These are phyloP conservation scores for Caenorhabditis brenneri DNA, from an alignment of 1,140 invertebrate species.

Conservation along the genomic window DNA sequence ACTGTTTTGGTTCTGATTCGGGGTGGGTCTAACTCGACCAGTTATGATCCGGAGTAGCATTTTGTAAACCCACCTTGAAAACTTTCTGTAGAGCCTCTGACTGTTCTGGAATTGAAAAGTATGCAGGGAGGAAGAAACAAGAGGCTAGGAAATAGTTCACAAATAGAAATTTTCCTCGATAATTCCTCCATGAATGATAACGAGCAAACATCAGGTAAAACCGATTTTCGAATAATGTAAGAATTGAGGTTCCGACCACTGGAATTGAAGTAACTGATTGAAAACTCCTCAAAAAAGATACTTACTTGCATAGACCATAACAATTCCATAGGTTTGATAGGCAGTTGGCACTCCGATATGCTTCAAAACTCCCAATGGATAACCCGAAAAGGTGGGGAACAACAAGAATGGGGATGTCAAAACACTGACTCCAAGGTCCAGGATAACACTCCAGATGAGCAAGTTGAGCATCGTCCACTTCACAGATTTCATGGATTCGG, in stretches of 20 bases:
- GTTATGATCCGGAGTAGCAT: too few species aligned
- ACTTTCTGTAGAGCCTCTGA: not conserved
- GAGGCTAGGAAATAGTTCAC: not conserved
- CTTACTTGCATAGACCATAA: not conserved
- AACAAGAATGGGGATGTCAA: not conserved
- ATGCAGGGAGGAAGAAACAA: not conserved
- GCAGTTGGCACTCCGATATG: not conserved
- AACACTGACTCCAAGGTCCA: not conserved
- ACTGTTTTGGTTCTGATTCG: too few species aligned
- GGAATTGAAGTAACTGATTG: not conserved
- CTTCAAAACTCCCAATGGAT: not conserved
- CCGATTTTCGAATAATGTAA: not conserved
- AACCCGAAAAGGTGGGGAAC: not conserved
- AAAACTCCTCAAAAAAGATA: not conserved
- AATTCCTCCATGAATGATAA: not conserved
- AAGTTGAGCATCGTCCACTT: conserved; percentile 9
- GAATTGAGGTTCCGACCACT: not conserved
- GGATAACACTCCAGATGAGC: not conserved
- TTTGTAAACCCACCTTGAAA: not conserved
- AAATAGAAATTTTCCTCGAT: not conserved
- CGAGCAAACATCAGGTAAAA: not conserved
- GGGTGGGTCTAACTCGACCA: too few species aligned
- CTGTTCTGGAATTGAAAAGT: not conserved
- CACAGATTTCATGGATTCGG: not conserved
- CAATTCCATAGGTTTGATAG: not conserved